These are phyloP conservation scores for Psylliodes chrysocephalus DNA, from an alignment of 2,888 invertebrate species.

Conservation along the genomic window DNA sequence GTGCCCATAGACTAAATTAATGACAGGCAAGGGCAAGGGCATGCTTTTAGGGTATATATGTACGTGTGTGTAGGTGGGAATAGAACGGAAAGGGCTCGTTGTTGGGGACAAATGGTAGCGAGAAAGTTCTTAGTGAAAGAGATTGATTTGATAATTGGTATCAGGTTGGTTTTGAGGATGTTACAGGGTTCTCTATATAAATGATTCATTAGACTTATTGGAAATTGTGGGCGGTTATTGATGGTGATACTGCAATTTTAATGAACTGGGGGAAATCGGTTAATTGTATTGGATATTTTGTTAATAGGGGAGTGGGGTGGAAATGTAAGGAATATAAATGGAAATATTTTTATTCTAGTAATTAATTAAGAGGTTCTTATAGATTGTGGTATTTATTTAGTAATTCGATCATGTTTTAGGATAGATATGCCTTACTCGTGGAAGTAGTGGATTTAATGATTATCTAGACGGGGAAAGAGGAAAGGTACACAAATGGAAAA, in stretches of 20 bases:
- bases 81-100: background rate
- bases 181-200: constrained; percentile 12
- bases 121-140: constrained; percentile 12
- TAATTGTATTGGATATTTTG: too few relatives aligned
- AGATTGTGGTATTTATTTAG: too few relatives aligned
- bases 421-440: too few relatives aligned
- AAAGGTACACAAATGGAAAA: too few relatives aligned
- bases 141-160: constrained; percentile 19
- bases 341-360: too few relatives aligned
- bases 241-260: background rate
- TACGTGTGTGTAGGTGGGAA: background rate
- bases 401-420: too few relatives aligned
- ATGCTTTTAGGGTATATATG: background rate
- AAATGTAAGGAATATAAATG: too few relatives aligned
- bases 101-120: background rate
- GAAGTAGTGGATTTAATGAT: too few relatives aligned
- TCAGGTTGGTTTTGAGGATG: constrained; percentile 17
- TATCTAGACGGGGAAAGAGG: too few relatives aligned
- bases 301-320: too few relatives aligned
- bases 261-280: background rate
- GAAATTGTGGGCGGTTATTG: background rate
- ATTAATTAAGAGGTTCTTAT: too few relatives aligned
- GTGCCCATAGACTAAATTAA: background rate
- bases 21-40: too few relatives aligned
- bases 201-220: constrained; percentile 10